These are phyloP conservation scores for Lepidotrigona ventralis DNA, from an alignment of 1,140 invertebrate species.

Conservation along the genomic window DNA sequence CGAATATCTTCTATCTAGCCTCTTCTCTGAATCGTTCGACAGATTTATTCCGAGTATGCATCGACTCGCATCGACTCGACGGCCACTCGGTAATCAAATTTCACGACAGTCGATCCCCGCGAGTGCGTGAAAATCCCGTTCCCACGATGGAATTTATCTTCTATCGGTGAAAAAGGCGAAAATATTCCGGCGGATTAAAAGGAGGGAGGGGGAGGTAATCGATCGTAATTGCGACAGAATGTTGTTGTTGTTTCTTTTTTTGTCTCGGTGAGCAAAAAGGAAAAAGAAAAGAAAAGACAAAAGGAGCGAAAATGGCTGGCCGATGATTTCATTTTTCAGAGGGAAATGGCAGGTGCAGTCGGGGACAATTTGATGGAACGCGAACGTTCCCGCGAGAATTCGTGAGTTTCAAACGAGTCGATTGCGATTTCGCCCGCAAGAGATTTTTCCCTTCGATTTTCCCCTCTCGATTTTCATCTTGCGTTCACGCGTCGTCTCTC, in stretches of 20 bases:
- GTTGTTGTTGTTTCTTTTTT: too few relatives aligned
- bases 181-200: background rate
- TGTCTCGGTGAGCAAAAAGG: background rate
- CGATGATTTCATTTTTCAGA: slow-evolving; percentile 7
- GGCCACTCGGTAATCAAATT: too few relatives aligned
- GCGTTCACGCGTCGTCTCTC: too few relatives aligned
- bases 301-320: too few relatives aligned
- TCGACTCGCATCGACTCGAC: too few relatives aligned
- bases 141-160: too few relatives aligned
- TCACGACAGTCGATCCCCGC: too few relatives aligned
- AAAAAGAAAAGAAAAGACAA: background rate
- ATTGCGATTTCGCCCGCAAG: background rate
- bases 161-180: background rate
- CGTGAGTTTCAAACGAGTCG: background rate
- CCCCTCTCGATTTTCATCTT: too few relatives aligned
- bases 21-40: too few relatives aligned
- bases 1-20: too few relatives aligned
- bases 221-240: background rate
- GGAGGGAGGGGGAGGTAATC: background rate
- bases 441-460: background rate
- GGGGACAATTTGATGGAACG: background rate
- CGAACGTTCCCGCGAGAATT: background rate
- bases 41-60: too few relatives aligned
- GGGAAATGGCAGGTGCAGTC: background rate
- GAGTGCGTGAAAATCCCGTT: background rate